A percentile compares a stretch with the other conserved stretches of the same genome.
These are phyloP conservation scores for Deroptyus accipitrinus DNA, from an alignment of 2,113 vertebrate genomes.

Conservation along the genomic window DNA sequence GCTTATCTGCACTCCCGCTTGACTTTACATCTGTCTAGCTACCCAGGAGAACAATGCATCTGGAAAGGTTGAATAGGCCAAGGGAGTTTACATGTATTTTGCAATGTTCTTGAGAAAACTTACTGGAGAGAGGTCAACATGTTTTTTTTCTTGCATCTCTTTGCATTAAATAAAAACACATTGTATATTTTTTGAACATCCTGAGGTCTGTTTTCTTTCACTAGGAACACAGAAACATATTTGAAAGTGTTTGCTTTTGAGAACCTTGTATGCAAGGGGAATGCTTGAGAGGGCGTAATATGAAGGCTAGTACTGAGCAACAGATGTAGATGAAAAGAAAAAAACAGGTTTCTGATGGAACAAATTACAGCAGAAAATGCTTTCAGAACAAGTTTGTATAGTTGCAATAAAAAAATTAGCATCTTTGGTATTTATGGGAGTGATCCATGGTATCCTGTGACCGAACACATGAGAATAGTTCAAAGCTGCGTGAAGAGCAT, in stretches of 20 bases:
- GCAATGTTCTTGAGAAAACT: conserved; percentile 44
- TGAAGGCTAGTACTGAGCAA: background rate
- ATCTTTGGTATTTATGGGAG: background rate
- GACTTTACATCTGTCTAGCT: conserved; percentile 33
- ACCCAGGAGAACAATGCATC: conserved; percentile 56
- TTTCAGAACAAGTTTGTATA: background rate
- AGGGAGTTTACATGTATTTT: conserved; percentile 48
- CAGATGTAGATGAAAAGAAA: background rate
- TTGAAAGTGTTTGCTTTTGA: background rate
- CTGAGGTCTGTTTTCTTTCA: background rate
- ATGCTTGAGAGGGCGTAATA: background rate
- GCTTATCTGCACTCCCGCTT: conserved; percentile 61
- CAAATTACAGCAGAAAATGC: background rate
- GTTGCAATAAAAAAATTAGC: background rate
- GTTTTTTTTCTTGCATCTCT: background rate
- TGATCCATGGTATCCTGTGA: background rate
- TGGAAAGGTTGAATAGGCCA: conserved; percentile 68
- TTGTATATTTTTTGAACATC: background rate
- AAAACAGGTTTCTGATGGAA: background rate
- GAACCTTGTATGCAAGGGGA: background rate
- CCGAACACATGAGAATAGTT: background rate
- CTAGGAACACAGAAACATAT: background rate
- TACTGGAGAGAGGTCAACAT: conserved; percentile 34
- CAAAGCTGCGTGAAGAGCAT: background rate
- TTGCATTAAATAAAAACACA: conserved; percentile 29